Evolutionary conservation across 2,113 vertebrate species (phyloP).

Genomic region (Zootoca vivipara): DNA sequence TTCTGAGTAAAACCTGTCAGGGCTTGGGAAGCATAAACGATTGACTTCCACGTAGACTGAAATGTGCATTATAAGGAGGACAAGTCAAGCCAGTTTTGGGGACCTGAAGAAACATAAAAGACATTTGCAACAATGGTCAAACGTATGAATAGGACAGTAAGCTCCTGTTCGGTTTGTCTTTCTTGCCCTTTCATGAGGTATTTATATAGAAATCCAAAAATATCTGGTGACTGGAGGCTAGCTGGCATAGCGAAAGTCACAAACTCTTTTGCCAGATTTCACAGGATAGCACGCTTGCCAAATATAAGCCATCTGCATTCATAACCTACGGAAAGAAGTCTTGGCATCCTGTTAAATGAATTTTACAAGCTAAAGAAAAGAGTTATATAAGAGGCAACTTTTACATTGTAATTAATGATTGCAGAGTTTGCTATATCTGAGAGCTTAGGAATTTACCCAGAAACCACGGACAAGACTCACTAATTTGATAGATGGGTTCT

Average conservation of each 20-base stretch:
- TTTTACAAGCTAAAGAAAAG: background rate
- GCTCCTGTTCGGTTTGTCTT: background rate
- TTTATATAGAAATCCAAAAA: slow-evolving; percentile 32
- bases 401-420: slow-evolving; percentile 7
- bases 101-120: background rate
- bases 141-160: background rate
- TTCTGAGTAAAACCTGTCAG: background rate
- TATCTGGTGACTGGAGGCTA: slow-evolving; percentile 33
- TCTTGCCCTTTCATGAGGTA: background rate
- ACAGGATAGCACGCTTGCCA: slow-evolving; percentile 32
- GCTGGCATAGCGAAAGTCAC: slow-evolving; percentile 41
- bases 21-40: background rate
- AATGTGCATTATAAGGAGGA: background rate
- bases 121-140: background rate
- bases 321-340: slow-evolving; percentile 33
- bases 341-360: slow-evolving; percentile 11
- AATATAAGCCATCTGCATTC: slow-evolving; percentile 52
- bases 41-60: background rate
- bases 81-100: background rate
- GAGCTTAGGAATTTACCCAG: background rate
- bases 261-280: slow-evolving; percentile 51
- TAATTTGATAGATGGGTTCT: rapidly evolving
- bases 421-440: background rate
- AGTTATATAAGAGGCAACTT: background rate
- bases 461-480: rapidly evolving